phyloP scores from a whole-genome alignment of 2,888 invertebrate genomes.

The Brachylomia viminalis region DNA sequence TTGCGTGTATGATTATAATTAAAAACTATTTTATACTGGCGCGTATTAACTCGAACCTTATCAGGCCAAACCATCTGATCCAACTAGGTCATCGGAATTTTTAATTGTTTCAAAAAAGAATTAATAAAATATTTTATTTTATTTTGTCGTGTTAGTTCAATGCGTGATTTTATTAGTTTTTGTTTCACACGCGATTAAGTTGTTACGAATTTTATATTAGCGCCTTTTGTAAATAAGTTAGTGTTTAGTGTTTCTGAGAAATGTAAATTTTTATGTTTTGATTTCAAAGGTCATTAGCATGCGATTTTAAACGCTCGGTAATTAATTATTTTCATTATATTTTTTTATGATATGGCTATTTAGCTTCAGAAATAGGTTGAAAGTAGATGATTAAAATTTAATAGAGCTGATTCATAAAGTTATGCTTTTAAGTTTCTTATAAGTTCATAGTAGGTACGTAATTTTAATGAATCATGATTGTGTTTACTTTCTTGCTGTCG shows the following conservation, averaged over 20 bases:
- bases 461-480: no score
- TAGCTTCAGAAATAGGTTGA: neutral
- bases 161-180: conserved; percentile 49
- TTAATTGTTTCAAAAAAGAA: conserved; percentile 47
- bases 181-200: conserved; percentile 54
- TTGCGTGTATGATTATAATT: conserved; percentile 58
- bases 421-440: no score
- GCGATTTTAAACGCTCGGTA: conserved; percentile 26
- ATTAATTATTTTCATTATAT: conserved; percentile 24
- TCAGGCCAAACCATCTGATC: conserved; percentile 28
- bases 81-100: conserved; percentile 52
- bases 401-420: neutral
- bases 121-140: conserved; percentile 21
- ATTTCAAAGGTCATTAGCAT: conserved; percentile 28
- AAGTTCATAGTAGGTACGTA: no score
- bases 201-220: conserved; percentile 27
- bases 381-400: neutral
- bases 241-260: conserved; percentile 37
- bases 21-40: conserved; percentile 47
- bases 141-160: conserved; percentile 41
- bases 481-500: no score
- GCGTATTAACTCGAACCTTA: conserved; percentile 41
- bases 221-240: conserved; percentile 30
- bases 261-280: neutral
- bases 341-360: neutral